phyloP scores from a whole-genome alignment of 2,113 vertebrate species.

The Hippocampus barbouri region DNA sequence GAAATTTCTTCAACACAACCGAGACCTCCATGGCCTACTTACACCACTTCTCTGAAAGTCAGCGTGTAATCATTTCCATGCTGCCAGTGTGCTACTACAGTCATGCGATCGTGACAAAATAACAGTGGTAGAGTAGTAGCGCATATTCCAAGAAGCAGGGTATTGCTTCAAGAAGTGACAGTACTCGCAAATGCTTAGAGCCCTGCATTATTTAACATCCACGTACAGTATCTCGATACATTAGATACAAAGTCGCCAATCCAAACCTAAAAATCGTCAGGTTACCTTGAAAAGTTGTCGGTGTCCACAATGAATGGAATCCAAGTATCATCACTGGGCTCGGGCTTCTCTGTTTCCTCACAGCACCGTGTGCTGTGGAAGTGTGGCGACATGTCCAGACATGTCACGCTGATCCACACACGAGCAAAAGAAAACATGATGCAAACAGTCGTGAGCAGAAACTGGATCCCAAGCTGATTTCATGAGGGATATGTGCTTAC shows the following conservation, averaged over 20 bases:
- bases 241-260: too few species aligned
- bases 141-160: neutral
- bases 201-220: slow-evolving; percentile 26
- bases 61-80: neutral
- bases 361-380: slow-evolving; percentile 1
- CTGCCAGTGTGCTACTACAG: neutral
- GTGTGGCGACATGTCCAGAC: slow-evolving; percentile 61
- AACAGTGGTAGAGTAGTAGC: neutral
- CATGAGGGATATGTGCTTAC: neutral
- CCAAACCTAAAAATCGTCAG: neutral
- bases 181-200: neutral
- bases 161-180: slow-evolving; percentile 1
- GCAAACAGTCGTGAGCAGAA: slow-evolving; percentile 17
- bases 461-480: neutral
- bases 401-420: slow-evolving; percentile 36
- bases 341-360: slow-evolving; percentile 15
- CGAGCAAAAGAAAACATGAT: neutral
- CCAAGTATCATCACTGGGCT: slow-evolving; percentile 22
- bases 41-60: neutral
- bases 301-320: slow-evolving; percentile 30
- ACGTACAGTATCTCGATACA: neutral
- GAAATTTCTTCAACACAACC: slow-evolving; percentile 3
- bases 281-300: slow-evolving; percentile 44
- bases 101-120: neutral
- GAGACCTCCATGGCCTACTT: neutral